Base-by-base conservation (phyloP, 2,888 invertebrate species). In the Sclerodermus sp. region DNA sequence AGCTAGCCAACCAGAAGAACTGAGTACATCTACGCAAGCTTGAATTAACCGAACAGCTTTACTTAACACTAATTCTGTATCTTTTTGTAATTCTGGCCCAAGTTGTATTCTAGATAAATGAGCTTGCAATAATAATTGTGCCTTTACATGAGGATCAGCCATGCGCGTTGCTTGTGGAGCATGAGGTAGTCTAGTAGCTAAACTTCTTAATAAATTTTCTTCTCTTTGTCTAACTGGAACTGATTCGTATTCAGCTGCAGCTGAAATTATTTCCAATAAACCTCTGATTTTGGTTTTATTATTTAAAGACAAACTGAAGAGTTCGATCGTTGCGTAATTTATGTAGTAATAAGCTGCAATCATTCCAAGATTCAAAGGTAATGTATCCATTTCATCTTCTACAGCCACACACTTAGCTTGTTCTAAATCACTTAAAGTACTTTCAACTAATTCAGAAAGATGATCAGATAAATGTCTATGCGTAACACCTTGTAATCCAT, bases 261-360 rank as follows among this genome's bases (percentile, higher is more conserved):
- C 95, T 0, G 97, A 92, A 56, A 99, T 95, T 73, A 99, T 99
- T 82, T 99, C 99, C 67, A 99, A 81, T 8, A 99, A 83, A 1
- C 98, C 97, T 10, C 96, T 87, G 53, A 98, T 93, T 81, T 99
- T 99, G 0, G 98, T 99, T 81, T 98, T 99, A 68, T 86, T 93
- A 64, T 96, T 97, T 42, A 99, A 81, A 0, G 98, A 98, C 70
- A 97, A 85, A 72, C 96, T 96, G 84, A 99, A 99, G 65, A 99
- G 81, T 78, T 99, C 99, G 51, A 99, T 99, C 0, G 99, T 99
- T 0, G 97, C 96, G 70, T 99, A 99, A 79, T 98, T 97, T 70
- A 99, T 99, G 80, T 99, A 99, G 79, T 99, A 99, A 80, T 99
- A 99, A 0, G 98, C 96, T 0, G 99, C 98, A 77, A 99, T 99